phyloP scores from a whole-genome alignment of 1,140 invertebrate species.

The Drosophila bocki region DNA sequence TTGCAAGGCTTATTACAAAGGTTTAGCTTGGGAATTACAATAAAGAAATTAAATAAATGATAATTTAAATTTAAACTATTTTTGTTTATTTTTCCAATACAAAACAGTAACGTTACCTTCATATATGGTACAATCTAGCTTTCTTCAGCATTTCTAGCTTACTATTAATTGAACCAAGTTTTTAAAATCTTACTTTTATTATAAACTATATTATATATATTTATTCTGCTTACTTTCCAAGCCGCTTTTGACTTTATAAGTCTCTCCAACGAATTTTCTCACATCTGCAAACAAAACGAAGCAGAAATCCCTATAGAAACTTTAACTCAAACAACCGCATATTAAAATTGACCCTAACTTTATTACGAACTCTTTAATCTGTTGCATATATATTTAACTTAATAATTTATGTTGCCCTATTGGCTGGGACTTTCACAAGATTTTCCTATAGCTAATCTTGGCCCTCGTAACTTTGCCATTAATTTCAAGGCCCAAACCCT shows the following conservation, averaged over 20 bases:
- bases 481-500: neutral
- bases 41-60: neutral
- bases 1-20: neutral
- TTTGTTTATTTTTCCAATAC: neutral
- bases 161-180: neutral
- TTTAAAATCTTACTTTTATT: neutral
- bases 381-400: slow-evolving; percentile 6
- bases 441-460: slow-evolving; percentile 1
- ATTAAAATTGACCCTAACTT: slow-evolving; percentile 7
- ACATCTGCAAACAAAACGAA: neutral
- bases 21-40: neutral
- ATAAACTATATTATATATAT: neutral
- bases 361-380: slow-evolving; percentile 10
- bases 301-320: neutral
- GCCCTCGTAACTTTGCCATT: slow-evolving; percentile 17
- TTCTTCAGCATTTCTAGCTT: neutral
- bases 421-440: slow-evolving; percentile 2
- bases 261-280: neutral
- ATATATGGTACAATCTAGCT: neutral
- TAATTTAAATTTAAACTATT: neutral
- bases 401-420: slow-evolving; percentile 1
- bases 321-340: slow-evolving; percentile 9
- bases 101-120: neutral
- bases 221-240: neutral
- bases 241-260: neutral